Evolutionary conservation across 2,888 invertebrate species (phyloP).

Genomic region (Pasiphila rectangulata): DNA sequence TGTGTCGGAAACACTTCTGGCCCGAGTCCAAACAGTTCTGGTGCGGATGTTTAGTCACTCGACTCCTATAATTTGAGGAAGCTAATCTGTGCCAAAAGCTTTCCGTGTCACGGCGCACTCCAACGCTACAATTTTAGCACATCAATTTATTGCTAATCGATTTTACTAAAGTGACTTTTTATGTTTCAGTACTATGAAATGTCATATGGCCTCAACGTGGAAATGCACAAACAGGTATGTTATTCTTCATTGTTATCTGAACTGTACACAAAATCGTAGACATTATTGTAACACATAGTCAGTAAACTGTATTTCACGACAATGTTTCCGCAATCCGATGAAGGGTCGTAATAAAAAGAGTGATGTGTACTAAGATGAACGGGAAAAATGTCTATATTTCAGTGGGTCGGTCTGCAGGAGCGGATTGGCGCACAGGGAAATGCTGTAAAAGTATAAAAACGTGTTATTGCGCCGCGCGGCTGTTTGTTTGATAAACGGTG

Average conservation of each 20-base stretch:
- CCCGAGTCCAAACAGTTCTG: slow-evolving; percentile 65
- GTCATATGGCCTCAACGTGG: slow-evolving; percentile 98
- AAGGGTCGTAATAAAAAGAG: slow-evolving; percentile 36
- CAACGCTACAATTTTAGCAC: slow-evolving; percentile 51
- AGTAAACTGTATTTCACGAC: slow-evolving; percentile 11
- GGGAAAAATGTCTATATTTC: slow-evolving; percentile 51
- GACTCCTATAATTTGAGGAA: slow-evolving; percentile 74
- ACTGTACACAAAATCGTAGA: slow-evolving; percentile 1
- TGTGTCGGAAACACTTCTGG: slow-evolving; percentile 80
- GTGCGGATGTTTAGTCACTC: slow-evolving; percentile 78
- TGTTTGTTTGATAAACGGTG: slow-evolving; percentile 71
- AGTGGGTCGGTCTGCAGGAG: slow-evolving; percentile 43
- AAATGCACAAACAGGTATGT: slow-evolving; percentile 98
- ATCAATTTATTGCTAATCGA: slow-evolving; percentile 50
- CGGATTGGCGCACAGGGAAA: slow-evolving; percentile 55
- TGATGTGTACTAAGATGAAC: slow-evolving; percentile 40
- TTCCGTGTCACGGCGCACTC: slow-evolving; percentile 57
- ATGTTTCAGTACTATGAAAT: slow-evolving; percentile 97
- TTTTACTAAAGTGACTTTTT: slow-evolving; percentile 64
- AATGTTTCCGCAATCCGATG: slow-evolving; percentile 53
- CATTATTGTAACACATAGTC: slow-evolving; percentile 4
- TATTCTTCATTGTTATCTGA: slow-evolving; percentile 14
- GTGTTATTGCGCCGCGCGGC: slow-evolving; percentile 65
- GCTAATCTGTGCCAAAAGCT: slow-evolving; percentile 74
- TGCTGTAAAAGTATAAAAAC: slow-evolving; percentile 64